Base-by-base conservation (phyloP, 2,888 invertebrate species). In the Argyra leucocephala region DNA sequence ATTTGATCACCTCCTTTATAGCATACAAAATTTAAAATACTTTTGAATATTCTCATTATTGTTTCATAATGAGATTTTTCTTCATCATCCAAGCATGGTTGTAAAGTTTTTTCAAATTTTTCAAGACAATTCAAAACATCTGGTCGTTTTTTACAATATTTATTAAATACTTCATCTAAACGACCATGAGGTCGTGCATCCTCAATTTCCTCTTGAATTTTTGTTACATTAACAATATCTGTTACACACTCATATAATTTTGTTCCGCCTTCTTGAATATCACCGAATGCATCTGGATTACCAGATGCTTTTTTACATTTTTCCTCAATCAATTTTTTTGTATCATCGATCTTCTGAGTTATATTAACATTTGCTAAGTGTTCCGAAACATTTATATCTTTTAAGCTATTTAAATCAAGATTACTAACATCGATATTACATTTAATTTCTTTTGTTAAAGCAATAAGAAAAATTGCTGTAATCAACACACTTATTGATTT, bases 1-100 rank as follows among this genome's bases (percentile, higher is more conserved):
- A 92, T 88, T 71, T 91, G 85, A 75, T 91, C 91, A 10, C 91
- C 91, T 71, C 90, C 89, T 72, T 91, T 90, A 73, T 83, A 86
- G 74, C 92, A 92, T 24, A 89, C 81, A 74, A 92, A 92, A 69
- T 86, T 84, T 0, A 87, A 80, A 1, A 91, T 78, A 68, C 88
- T 87, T 57, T 87, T 83, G 0, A 89, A 83, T 57, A 90, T 85
- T 70, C 88, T 88, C 73, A 85, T 80, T 0, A 88, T 76, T 0
- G 84, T 83, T 67, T 84, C 83, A 62, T 87, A 82, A 65, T 84
- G 85, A 2, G 83, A 81, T 63, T 81, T 82, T 73, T 91, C 91
- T 0, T 83, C 79, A 0, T 77, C 74, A 0, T 84, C 82, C 66
- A 91, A 78, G 72, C 91, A 92, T 0, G 84, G 83, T 70, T 85